Percentiles rank a stretch among this genome's conserved stretches.
These are phyloP conservation scores for Trachelus tabidus DNA, from an alignment of 2,888 invertebrate species.

Conservation along the genomic window DNA sequence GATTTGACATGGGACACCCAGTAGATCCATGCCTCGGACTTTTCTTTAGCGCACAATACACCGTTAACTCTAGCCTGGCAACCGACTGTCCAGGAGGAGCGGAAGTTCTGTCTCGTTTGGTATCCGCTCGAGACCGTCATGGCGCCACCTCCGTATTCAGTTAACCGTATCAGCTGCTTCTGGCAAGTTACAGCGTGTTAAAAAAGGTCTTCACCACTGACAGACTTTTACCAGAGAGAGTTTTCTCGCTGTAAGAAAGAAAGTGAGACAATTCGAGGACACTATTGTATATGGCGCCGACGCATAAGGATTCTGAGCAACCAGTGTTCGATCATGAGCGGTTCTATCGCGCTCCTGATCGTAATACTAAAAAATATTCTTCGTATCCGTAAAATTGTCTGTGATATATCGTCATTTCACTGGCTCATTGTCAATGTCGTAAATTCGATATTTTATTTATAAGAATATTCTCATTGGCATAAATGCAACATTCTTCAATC, in stretches of 20 bases:
- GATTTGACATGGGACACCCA: conserved; percentile 25
- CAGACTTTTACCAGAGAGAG: neutral
- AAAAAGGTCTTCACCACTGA: neutral
- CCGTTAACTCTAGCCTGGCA: conserved; percentile 59
- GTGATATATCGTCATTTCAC: conserved; percentile 39
- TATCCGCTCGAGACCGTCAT: neutral
- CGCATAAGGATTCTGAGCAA: neutral
- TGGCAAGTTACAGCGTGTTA: neutral
- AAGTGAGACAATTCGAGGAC: neutral
- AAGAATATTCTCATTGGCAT: neutral
- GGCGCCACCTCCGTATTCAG: neutral
- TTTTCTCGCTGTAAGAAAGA: neutral
- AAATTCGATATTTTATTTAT: neutral
- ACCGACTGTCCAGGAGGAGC: conserved; percentile 30
- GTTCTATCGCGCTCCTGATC: neutral
- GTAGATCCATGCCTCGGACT: conserved; percentile 11
- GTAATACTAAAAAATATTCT: conserved; percentile 4
- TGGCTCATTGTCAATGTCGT: neutral
- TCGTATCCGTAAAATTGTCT: conserved; percentile 42
- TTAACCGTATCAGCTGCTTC: neutral
- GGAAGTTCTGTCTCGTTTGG: conserved; percentile 5
- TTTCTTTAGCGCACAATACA: conserved; percentile 32
- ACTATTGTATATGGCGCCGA: neutral
- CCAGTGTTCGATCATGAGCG: neutral
- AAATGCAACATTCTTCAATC: neutral